These are phyloP conservation scores for Xerus rutilus DNA, from an alignment of 2,797 vertebrate species.

Conservation along the genomic window DNA sequence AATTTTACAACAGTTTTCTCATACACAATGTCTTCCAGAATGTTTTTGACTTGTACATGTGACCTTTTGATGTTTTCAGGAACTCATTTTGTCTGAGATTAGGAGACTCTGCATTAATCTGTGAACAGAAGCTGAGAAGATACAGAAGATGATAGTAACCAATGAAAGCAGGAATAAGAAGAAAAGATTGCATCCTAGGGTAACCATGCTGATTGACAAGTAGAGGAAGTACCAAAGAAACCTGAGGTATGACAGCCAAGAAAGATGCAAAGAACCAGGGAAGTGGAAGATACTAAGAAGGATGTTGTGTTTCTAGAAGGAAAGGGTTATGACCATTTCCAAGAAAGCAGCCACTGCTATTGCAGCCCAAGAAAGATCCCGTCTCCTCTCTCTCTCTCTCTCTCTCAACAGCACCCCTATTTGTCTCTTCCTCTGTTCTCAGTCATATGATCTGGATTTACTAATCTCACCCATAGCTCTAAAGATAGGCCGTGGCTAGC, in stretches of 20 bases:
- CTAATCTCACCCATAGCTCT: background rate
- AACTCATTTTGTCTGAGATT: slow-evolving; percentile 9
- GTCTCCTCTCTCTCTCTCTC: background rate
- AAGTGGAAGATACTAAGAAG: background rate
- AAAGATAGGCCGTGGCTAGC: background rate
- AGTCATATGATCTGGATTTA: background rate
- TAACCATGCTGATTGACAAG: background rate
- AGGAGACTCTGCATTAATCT: background rate
- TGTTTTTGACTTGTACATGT: background rate
- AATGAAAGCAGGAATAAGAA: background rate
- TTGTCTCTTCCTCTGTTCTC: background rate
- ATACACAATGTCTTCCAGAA: slow-evolving; percentile 6
- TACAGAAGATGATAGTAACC: background rate
- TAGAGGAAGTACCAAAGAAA: background rate
- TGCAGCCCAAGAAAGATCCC: background rate
- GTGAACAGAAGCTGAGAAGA: background rate
- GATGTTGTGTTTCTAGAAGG: background rate
- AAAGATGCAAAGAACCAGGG: background rate
- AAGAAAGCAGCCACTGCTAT: background rate
- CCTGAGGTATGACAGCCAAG: background rate
- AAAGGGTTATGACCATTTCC: background rate
- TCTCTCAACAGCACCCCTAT: background rate
- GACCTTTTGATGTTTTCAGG: slow-evolving; percentile 48
- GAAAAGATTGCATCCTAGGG: background rate
- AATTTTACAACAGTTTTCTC: slow-evolving; percentile 4